Evolutionary conservation across 92 coral and sea anemone genomes (phyloP).

Genomic region (Palythoa heliodiscus): DNA sequence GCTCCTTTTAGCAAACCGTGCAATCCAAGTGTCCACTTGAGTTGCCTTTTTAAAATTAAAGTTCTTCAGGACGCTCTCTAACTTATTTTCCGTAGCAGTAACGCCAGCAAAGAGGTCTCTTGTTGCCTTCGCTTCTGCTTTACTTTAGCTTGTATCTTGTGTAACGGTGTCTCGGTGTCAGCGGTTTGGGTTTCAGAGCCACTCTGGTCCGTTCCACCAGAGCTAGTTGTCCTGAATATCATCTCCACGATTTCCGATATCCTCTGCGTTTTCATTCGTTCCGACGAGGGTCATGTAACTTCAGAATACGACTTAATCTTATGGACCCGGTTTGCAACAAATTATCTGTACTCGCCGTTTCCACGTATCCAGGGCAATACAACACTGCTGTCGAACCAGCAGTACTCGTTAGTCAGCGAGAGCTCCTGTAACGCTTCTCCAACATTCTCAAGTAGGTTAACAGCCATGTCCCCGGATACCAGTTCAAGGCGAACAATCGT

Average conservation of each 20-base stretch:
- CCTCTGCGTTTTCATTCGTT: slow-evolving; percentile 40
- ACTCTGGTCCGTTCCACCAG: slow-evolving; percentile 31
- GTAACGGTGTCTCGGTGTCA: neutral
- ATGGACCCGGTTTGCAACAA: slow-evolving; percentile 45
- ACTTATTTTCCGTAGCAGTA: too few relatives aligned
- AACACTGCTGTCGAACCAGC: slow-evolving; percentile 47
- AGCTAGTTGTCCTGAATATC: neutral
- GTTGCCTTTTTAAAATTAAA: too few relatives aligned
- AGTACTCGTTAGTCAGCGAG: slow-evolving; percentile 16
- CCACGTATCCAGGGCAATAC: slow-evolving; percentile 45
- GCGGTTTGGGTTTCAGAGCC: slow-evolving; percentile 18
- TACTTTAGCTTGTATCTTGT: too few relatives aligned
- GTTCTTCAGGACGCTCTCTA: too few relatives aligned
- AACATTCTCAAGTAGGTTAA: slow-evolving; percentile 48
- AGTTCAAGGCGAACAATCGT: slow-evolving; percentile 58
- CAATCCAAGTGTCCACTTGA: too few relatives aligned
- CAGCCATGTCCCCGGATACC: slow-evolving; percentile 61
- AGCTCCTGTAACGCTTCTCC: slow-evolving; percentile 8
- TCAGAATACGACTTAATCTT: slow-evolving; percentile 23
- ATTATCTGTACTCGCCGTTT: slow-evolving; percentile 41
- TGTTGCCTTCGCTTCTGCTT: too few relatives aligned
- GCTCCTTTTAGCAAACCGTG: neutral
- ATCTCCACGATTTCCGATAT: slow-evolving; percentile 38
- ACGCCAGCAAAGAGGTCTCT: too few relatives aligned
- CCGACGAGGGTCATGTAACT: slow-evolving; percentile 33